Evolutionary conservation across 2,888 invertebrate genomes (phyloP).

Genomic region (Keiferia lycopersicella): DNA sequence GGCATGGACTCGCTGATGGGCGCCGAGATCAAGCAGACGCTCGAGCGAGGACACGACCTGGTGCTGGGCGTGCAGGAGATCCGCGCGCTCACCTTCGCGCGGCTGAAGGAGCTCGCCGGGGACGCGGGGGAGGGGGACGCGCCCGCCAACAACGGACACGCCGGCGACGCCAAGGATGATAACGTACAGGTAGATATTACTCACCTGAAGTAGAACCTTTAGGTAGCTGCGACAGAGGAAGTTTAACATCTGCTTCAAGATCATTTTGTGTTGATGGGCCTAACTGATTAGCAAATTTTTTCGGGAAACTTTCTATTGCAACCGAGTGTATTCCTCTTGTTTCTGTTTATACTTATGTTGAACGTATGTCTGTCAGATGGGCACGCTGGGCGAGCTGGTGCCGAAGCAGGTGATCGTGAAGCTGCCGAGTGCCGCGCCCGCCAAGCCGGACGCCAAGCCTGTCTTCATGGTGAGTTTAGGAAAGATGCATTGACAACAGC

Average conservation of each 20-base stretch:
- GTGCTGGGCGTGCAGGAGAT: slow-evolving; percentile 96
- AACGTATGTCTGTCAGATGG: slow-evolving; percentile 57
- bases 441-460: slow-evolving; percentile 65
- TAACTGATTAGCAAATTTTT: too few species aligned
- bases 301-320: too few species aligned
- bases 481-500: too few species aligned
- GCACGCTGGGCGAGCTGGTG: slow-evolving; percentile 83
- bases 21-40: slow-evolving; percentile 98
- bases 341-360: too few species aligned
- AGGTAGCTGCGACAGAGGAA: too few species aligned
- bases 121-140: slow-evolving; percentile 44
- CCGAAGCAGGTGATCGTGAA: slow-evolving; percentile 87
- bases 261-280: too few species aligned
- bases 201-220: too few species aligned
- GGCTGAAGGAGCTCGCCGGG: slow-evolving; percentile 82
- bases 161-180: slow-evolving; percentile 41
- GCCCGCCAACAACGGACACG: slow-evolving; percentile 52
- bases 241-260: too few species aligned
- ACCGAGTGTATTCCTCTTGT: too few species aligned
- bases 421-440: slow-evolving; percentile 80
- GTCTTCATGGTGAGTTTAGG: slow-evolving; percentile 80
- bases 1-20: slow-evolving; percentile 99
- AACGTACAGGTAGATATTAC: slow-evolving; percentile 12
- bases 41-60: slow-evolving; percentile 96
- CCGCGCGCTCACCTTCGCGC: slow-evolving; percentile 89